Percentiles rank a stretch among this genome's conserved stretches.
Conservation (phyloP, 2,888 invertebrate species). For the Hyalella azteca region DNA sequence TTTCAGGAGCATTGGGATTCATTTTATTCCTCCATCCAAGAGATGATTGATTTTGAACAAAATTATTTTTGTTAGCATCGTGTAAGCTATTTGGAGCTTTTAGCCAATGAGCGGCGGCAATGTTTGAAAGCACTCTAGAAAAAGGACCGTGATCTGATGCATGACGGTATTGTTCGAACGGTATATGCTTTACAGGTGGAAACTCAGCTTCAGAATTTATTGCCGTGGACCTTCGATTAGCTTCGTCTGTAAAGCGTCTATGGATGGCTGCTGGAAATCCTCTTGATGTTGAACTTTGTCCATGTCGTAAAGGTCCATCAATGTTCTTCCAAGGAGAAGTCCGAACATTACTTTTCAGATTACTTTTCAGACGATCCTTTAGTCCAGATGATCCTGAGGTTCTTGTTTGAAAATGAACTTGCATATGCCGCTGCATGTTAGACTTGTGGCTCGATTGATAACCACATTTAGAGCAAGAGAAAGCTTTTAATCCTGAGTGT, state of each 20-base stretch:
- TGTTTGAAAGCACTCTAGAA: not conserved
- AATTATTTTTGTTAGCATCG: not conserved
- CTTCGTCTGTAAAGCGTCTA: not conserved
- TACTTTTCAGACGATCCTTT: not conserved
- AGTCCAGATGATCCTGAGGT: not conserved
- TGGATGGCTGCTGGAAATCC: not conserved
- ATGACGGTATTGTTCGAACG: too few species aligned
- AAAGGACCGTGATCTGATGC: not conserved
- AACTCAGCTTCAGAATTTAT: not conserved
- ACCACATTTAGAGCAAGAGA: slow-evolving; percentile 63
- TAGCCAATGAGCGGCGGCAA: not conserved
- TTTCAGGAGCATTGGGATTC: not conserved
- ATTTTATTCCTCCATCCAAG: not conserved
- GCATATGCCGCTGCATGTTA: slow-evolving; percentile 63
- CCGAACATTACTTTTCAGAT: not conserved
- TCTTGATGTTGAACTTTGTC: not conserved
- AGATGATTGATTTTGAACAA: not conserved
- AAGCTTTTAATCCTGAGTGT: slow-evolving; percentile 65
- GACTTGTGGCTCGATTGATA: slow-evolving; percentile 65
- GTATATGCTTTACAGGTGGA: not conserved
- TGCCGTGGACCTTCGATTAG: not conserved
- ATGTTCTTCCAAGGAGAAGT: not conserved
- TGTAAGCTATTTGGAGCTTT: not conserved
- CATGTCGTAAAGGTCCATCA: not conserved
- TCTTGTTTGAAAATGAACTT: not conserved